Evolutionary conservation across 2,888 invertebrate genomes (phyloP).

Genomic region (Ptilodon capucinus): DNA sequence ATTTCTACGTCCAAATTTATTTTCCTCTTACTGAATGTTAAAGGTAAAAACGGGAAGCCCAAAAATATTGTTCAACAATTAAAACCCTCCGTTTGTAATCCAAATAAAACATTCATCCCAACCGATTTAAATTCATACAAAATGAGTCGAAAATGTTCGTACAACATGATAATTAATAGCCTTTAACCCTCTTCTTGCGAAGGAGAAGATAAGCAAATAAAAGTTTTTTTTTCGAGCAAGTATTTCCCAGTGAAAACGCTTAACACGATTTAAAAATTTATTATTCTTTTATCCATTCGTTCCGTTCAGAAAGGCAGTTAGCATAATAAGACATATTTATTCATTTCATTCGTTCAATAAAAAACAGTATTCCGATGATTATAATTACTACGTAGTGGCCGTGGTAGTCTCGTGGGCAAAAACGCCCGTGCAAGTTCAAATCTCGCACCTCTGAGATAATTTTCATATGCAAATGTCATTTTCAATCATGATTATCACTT

Average conservation of each 20-base stretch:
- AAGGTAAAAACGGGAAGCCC: no score
- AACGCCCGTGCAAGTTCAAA: no score
- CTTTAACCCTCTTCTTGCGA: conserved; percentile 16
- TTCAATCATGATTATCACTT: no score
- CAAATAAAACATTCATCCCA: not conserved
- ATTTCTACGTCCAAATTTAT: no score
- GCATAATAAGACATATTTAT: conserved; percentile 25
- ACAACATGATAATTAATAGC: conserved; percentile 29
- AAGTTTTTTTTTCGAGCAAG: conserved; percentile 4
- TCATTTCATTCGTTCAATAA: not conserved
- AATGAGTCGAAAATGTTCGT: not conserved
- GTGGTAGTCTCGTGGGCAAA: no score
- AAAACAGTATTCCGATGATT: no score
- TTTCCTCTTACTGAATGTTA: no score
- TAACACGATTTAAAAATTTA: conserved; percentile 32
- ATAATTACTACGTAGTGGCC: no score
- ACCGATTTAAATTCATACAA: not conserved
- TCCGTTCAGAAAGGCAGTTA: conserved; percentile 29
- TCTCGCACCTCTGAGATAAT: no score
- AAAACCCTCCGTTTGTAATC: not conserved
- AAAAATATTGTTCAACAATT: no score
- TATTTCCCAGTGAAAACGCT: conserved; percentile 11
- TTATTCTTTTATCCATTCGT: conserved; percentile 33
- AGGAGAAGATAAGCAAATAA: conserved; percentile 17
- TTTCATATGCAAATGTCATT: no score